phyloP scores from a whole-genome alignment of 2,888 invertebrate species.

The Drosophila subsilvestris region DNA sequence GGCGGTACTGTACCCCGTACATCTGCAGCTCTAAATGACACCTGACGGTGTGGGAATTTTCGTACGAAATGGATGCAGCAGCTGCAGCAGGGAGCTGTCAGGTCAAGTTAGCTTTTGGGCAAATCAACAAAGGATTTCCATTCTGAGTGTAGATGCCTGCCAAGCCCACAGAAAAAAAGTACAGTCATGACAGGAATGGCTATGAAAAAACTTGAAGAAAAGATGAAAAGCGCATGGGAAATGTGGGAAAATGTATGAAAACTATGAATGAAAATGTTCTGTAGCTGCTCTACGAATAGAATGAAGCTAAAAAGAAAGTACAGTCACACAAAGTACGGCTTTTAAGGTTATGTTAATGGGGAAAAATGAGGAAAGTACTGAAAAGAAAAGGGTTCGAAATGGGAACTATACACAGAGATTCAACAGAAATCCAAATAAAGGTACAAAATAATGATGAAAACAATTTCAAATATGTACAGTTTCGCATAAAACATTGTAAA shows the following conservation, averaged over 20 bases:
- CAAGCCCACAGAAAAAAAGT: not conserved
- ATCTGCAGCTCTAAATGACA: slow-evolving; percentile 25
- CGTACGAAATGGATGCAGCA: slow-evolving; percentile 1
- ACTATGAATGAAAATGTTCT: not conserved
- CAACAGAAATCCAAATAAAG: not conserved
- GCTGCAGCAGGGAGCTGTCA: slow-evolving; percentile 16
- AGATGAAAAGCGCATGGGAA: not conserved
- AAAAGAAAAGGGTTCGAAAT: not conserved
- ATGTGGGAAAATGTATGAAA: not conserved
- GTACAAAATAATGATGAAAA: too few species aligned
- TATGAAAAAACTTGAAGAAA: not conserved
- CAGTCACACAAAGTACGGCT: not conserved
- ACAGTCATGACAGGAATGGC: slow-evolving; percentile 1
- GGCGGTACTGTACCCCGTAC: slow-evolving; percentile 36
- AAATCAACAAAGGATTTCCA: slow-evolving; percentile 6
- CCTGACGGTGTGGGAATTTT: slow-evolving; percentile 31
- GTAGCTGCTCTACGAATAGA: not conserved
- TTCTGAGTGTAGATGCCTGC: slow-evolving; percentile 1
- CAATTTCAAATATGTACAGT: not conserved
- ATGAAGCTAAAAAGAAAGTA: not conserved
- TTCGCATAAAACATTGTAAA: not conserved
- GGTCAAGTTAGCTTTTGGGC: slow-evolving; percentile 9
- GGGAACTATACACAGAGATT: not conserved
- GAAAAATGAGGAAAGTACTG: not conserved
- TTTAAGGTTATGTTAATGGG: not conserved